Evolutionary conservation across 64 coral and sea anemone species (phyloP), one percentile per base, ranked within the genome.

Genomic region (Montipora foliosa): DNA sequence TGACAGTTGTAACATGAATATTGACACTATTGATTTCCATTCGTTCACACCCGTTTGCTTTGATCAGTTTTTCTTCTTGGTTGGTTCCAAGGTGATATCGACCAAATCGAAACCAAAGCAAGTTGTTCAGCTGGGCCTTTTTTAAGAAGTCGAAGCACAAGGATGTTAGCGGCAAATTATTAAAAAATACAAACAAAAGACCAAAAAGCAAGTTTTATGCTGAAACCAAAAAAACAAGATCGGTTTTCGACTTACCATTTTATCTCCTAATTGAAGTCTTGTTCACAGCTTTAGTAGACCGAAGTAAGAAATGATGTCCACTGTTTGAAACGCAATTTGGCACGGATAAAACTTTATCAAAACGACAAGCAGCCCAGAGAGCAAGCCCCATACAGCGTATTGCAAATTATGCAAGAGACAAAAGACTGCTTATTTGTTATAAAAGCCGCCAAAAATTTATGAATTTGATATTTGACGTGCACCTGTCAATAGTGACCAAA

Each of bases 361-460:
- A 71, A 24, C 68, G 4, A 71, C 20, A 4, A 24, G 10, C 68
- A 21, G 14, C 68, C 21, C 4, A 71, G 19, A 9, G 5, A 4
- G 19, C 20, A 24, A 71, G 68, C 6, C 8, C 0, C 19, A 5
- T 24, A 12, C 4, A 64, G 13, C 68, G 64, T 72, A 72, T 24
- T 50, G 17, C 66, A 86, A 86, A 86, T 86, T 86, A 86, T 86
- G 66, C 82, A 64, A 5, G 66, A 67, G 44, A 86, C 16, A 86
- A 86, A 86, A 22, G 66, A 17, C 66, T 25, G 70, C 82, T 64
- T 86, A 66, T 45, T 19, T 22, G 19, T 13, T 11, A 86, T 49
- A 86, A 48, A 15, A 6, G 62, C 45, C 8, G 62, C 17, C 2
- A 71, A 71, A 84, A 68, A 86, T 86, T 7, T 47, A 86, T 86